Base-by-base conservation (phyloP, 2,797 vertebrate genomes). In the Microcaecilia unicolor region DNA sequence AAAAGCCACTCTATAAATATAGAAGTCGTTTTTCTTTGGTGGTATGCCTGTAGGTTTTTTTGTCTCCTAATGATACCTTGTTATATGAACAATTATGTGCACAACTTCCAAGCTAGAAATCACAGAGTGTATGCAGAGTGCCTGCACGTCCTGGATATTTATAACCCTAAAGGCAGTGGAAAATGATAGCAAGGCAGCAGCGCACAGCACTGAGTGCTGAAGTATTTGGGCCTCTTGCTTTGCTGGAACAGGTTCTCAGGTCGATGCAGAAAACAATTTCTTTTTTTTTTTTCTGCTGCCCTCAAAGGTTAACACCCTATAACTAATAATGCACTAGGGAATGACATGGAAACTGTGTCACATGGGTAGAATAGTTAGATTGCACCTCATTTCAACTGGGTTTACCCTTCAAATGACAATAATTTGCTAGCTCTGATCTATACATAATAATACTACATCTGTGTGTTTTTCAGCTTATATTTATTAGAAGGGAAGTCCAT, bases 391-490 rank as follows among this genome's bases (percentile, higher is more conserved):
- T 62, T 38, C 9, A 72, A 52, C 54, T 43, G 44, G 40, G 51
- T 65, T 23, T 41, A 56, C 49, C 73, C 55, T 31, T 36, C 43
- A 40, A 61, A 57, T 49, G 41, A 23, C 22, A 39, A 41, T 37
- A 38, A 34, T 37, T 50, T 41, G n/a, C n/a, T n/a, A n/a, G 44
- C 72, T 63, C 57, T 41, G 59, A n/a, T 30, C 58, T 67, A 70
- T 70, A 58, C 34, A 42, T 20, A 40, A 24, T 41, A 63, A 42
- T 46, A 53, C 50, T 53, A 55, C 48, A 37, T 53, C 45, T 45
- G 34, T 59, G 79, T 70, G 53, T 44, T 70, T 74, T 66, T 54
- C 63, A 58, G 65, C 53, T 58, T 64, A 61, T 41, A 48, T 49
- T 51, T 50, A 51, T 51, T 61, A 41, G 54, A 53, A 70, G 44